Conservation (phyloP, 2,888 invertebrate genomes). For the Hirtodrosophila histrioides region DNA sequence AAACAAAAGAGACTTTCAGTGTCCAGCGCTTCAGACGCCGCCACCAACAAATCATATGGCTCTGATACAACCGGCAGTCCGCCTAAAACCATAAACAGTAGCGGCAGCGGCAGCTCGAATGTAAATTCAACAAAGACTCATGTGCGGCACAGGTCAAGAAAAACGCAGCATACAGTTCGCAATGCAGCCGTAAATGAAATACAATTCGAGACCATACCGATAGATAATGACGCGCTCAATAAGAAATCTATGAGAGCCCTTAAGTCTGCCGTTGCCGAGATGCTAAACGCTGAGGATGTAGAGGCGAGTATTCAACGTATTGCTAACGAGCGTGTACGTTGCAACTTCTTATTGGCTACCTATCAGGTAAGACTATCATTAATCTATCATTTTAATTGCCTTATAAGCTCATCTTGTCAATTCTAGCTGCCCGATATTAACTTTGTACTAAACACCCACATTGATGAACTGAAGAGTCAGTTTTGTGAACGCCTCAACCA, state of each 20-base stretch:
- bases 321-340: conserved; percentile 65
- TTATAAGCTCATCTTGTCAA: neutral
- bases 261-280: conserved; percentile 14
- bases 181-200: conserved; percentile 52
- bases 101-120: neutral
- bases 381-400: neutral
- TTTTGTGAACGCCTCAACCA: conserved; percentile 51
- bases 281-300: conserved; percentile 42
- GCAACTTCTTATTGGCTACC: conserved; percentile 58
- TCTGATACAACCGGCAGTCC: conserved; percentile 18
- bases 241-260: neutral
- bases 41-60: neutral
- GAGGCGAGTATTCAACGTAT: conserved; percentile 44
- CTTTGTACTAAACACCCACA: conserved; percentile 43
- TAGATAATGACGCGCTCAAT: conserved; percentile 14
- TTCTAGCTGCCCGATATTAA: conserved; percentile 56
- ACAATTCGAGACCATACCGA: conserved; percentile 53
- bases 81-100: neutral
- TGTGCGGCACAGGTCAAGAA: conserved; percentile 54
- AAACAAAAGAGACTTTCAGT: conserved; percentile 7
- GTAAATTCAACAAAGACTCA: neutral
- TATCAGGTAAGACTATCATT: conserved; percentile 38
- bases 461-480: conserved; percentile 32
- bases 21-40: neutral
- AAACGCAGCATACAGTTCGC: conserved; percentile 58